These are phyloP conservation scores for Trinorchestia longiramus DNA, from an alignment of 1,140 invertebrate species.

Conservation along the genomic window DNA sequence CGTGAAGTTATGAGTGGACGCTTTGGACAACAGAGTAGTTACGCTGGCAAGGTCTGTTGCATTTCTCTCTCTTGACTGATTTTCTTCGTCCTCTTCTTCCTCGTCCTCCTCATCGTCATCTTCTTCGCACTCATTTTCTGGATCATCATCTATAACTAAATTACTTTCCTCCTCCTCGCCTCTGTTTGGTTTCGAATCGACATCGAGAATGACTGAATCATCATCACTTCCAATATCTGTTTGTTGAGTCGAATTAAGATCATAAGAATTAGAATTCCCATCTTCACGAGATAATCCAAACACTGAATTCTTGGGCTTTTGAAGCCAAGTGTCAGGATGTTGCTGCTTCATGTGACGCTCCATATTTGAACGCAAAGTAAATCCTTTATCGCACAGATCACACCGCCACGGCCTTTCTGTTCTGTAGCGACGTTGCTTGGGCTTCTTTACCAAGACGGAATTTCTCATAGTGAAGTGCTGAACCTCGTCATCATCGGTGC, in stretches of 20 bases:
- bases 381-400: constrained; percentile 87
- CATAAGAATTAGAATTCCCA: constrained; percentile 35
- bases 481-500: constrained; percentile 74
- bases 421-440: constrained; percentile 88
- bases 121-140: constrained; percentile 67
- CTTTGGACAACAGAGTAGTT: constrained; percentile 82
- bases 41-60: constrained; percentile 80
- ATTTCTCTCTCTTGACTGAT: constrained; percentile 58
- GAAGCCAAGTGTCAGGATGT: constrained; percentile 85
- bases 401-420: constrained; percentile 92
- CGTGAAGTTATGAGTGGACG: constrained; percentile 77
- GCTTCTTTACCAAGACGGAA: constrained; percentile 88
- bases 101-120: constrained; percentile 68
- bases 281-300: constrained; percentile 56
- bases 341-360: constrained; percentile 94
- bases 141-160: constrained; percentile 79
- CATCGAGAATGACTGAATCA: constrained; percentile 56
- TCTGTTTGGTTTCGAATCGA: constrained; percentile 67
- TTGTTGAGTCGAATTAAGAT: constrained; percentile 43
- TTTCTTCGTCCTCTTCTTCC: constrained; percentile 62
- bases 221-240: constrained; percentile 46
- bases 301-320: constrained; percentile 69
- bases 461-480: constrained; percentile 81
- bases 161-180: constrained; percentile 71
- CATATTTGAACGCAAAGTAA: constrained; percentile 92